A percentile compares a stretch with the other conserved stretches of the same genome.
Evolutionary conservation across 1,140 invertebrate species (phyloP).

Genomic region (honey bee (Apis mellifera)): DNA sequence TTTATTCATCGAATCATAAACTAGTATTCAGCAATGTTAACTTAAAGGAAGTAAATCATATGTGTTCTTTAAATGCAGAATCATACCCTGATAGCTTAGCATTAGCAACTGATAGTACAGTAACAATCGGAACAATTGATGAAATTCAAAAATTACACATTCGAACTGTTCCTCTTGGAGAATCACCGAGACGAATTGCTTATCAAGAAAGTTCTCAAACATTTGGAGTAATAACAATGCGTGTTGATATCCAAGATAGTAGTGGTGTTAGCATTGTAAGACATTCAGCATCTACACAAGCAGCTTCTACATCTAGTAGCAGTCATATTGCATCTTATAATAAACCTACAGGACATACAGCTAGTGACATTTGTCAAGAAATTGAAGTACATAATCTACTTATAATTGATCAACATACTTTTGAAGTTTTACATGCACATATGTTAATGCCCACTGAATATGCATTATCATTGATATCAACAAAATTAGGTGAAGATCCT

Average conservation of each 20-base stretch:
- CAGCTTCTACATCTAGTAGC: constrained; percentile 78
- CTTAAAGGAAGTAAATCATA: constrained; percentile 98
- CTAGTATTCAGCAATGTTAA: constrained; percentile 99
- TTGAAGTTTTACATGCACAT: constrained; percentile 97
- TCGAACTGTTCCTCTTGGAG: constrained; percentile 95
- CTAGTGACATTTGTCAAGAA: constrained; percentile 89
- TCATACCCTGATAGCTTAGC: constrained; percentile 97
- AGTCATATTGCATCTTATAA: constrained; percentile 81
- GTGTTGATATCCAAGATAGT: constrained; percentile 92
- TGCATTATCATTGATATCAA: constrained; percentile 94
- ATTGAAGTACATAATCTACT: constrained; percentile 96
- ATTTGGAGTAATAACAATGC: constrained; percentile 95
- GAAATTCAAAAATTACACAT: constrained; percentile 99
- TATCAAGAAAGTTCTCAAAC: constrained; percentile 97
- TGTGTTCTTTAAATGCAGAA: constrained; percentile 98
- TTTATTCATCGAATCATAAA: constrained; percentile 99
- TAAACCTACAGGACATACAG: constrained; percentile 78
- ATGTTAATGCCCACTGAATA: constrained; percentile 94
- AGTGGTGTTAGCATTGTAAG: constrained; percentile 86
- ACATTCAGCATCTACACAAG: constrained; percentile 90
- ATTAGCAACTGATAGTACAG: constrained; percentile 94
- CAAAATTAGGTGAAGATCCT: constrained; percentile 94
- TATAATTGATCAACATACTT: constrained; percentile 98
- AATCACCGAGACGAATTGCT: constrained; percentile 95
- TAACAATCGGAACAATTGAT: constrained; percentile 99